These are phyloP conservation scores for Cephus runcator DNA, from an alignment of 2,888 invertebrate species.

Conservation along the genomic window DNA sequence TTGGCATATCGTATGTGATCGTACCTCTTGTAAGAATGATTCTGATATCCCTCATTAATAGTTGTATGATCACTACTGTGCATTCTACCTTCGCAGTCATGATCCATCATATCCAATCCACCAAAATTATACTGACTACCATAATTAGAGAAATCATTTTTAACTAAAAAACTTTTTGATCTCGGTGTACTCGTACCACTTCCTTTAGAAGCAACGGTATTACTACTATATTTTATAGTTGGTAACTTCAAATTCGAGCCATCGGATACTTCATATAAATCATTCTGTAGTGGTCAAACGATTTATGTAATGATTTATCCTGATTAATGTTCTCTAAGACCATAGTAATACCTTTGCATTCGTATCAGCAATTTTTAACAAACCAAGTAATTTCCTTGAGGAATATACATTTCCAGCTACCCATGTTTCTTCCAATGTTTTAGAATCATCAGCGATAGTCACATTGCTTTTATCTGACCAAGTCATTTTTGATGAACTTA, in stretches of 20 bases:
- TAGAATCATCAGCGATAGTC: slow-evolving; percentile 12
- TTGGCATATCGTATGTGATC: neutral
- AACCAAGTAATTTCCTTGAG: slow-evolving; percentile 10
- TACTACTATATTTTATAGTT: slow-evolving; percentile 20
- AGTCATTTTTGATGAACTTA: slow-evolving; percentile 26
- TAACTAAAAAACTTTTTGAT: slow-evolving; percentile 3
- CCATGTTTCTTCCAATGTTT: slow-evolving; percentile 18
- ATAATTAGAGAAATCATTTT: slow-evolving; percentile 9
- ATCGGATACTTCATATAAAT: slow-evolving; percentile 12
- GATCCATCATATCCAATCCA: neutral
- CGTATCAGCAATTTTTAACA: slow-evolving; percentile 2
- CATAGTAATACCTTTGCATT: slow-evolving; percentile 3
- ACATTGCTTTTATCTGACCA: slow-evolving; percentile 24
- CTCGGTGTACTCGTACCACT: slow-evolving; percentile 9
- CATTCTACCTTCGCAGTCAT: slow-evolving; percentile 1
- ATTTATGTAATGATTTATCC: neutral
- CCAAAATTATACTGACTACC: slow-evolving; percentile 9
- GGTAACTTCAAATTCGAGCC: slow-evolving; percentile 28
- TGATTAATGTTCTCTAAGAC: neutral
- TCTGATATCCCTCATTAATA: neutral
- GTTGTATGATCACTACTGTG: slow-evolving; percentile 1
- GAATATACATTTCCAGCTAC: slow-evolving; percentile 20
- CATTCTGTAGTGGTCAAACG: slow-evolving; percentile 1
- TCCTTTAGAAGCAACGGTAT: slow-evolving; percentile 24
- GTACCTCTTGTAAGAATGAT: slow-evolving; percentile 1